These are phyloP conservation scores for Gyrodactylus salaris DNA, from an alignment of 1,140 invertebrate genomes.

Conservation along the genomic window DNA sequence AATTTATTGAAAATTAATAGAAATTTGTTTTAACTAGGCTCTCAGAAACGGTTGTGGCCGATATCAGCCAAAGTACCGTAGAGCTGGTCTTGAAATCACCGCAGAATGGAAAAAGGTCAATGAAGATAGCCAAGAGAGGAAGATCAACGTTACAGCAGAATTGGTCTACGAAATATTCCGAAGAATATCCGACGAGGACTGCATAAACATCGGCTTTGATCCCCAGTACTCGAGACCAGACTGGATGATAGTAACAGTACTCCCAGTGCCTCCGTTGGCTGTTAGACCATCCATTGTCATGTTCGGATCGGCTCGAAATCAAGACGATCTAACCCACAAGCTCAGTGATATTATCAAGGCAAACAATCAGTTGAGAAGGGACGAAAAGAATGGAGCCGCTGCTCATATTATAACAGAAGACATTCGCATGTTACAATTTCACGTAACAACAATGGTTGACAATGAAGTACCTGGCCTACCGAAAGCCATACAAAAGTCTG, in stretches of 20 bases:
- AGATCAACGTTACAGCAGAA: conserved; percentile 55
- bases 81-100: conserved; percentile 53
- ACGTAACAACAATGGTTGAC: conserved; percentile 80
- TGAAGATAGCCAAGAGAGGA: conserved; percentile 49
- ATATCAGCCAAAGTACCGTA: conserved; percentile 61
- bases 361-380: conserved; percentile 68
- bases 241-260: conserved; percentile 90
- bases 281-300: conserved; percentile 81
- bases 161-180: conserved; percentile 79
- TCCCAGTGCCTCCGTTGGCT: conserved; percentile 73
- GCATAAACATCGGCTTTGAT: conserved; percentile 69
- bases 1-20: too few species aligned
- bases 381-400: conserved; percentile 74
- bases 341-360: conserved; percentile 88
- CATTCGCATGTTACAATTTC: conserved; percentile 88
- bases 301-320: conserved; percentile 86
- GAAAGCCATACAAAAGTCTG: conserved; percentile 80
- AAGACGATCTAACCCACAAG: conserved; percentile 96
- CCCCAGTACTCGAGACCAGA: conserved; percentile 74
- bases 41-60: conserved; percentile 51
- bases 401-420: conserved; percentile 82
- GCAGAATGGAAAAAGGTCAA: conserved; percentile 48
- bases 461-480: conserved; percentile 95
- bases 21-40: too few species aligned
- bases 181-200: conserved; percentile 83